A percentile compares a stretch with the other conserved stretches of the same genome.
Conservation (phyloP, 2,888 invertebrate genomes). For the Napeogenes sylphis region DNA sequence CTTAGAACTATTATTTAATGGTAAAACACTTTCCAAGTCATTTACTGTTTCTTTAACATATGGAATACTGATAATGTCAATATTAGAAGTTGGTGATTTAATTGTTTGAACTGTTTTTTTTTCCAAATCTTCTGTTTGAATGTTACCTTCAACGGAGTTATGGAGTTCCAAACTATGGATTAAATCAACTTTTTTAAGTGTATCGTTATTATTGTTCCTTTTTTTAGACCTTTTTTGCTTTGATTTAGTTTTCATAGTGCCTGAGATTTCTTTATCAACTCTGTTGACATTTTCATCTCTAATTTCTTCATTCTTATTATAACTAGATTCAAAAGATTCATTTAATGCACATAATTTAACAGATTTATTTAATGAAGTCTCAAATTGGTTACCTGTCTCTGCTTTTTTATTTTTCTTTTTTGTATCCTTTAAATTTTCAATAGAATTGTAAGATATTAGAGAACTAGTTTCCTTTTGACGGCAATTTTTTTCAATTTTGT, state of each 20-base stretch:
- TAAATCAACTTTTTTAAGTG: no score
- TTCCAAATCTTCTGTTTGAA: not conserved
- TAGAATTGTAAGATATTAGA: not conserved
- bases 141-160: not conserved
- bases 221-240: conserved; percentile 12
- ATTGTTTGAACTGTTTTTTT: not conserved
- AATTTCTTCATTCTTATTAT: not conserved
- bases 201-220: not conserved
- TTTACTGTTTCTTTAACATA: not conserved
- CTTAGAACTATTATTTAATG: not conserved
- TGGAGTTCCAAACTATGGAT: not conserved
- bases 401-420: conserved; percentile 9
- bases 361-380: not conserved
- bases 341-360: not conserved
- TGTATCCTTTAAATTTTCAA: not conserved
- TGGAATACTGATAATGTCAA: not conserved
- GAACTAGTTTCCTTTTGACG: conserved; percentile 7
- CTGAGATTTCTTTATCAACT: conserved; percentile 4
- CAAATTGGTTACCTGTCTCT: not conserved
- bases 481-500: not conserved
- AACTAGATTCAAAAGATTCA: not conserved
- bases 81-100: no score
- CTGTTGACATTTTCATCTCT: not conserved
- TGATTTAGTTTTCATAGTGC: not conserved
- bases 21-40: not conserved